phyloP scores from a whole-genome alignment of 2,113 vertebrate genomes.

The Pseudorectes ferrugineus region DNA sequence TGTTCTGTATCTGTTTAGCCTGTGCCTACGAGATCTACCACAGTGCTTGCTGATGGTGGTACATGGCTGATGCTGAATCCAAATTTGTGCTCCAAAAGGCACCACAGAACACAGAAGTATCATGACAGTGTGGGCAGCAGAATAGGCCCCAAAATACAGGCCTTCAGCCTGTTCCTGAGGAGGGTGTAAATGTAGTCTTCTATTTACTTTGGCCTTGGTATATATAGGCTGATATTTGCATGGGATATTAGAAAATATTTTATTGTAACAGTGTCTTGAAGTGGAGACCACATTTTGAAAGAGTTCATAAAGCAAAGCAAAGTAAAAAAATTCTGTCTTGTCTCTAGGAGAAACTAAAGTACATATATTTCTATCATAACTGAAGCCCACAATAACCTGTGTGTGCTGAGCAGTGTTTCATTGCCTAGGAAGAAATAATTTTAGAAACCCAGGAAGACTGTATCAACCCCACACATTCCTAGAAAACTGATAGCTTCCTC shows the following conservation, averaged over 20 bases:
- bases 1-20: not conserved
- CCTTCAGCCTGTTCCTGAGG: not conserved
- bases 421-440: slow-evolving; percentile 22
- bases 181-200: not conserved
- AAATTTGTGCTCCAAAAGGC: not conserved
- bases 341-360: slow-evolving; percentile 46
- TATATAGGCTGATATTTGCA: slow-evolving; percentile 54
- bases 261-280: slow-evolving; percentile 49
- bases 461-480: not conserved
- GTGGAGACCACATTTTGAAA: slow-evolving; percentile 19
- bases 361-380: slow-evolving; percentile 43
- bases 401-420: not conserved
- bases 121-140: not conserved
- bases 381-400: slow-evolving; percentile 49
- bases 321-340: not conserved
- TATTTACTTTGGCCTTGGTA: not conserved
- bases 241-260: slow-evolving; percentile 61
- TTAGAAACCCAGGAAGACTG: not conserved
- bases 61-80: not conserved
- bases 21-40: not conserved
- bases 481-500: not conserved
- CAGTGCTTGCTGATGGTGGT: not conserved
- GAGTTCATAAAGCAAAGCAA: slow-evolving; percentile 3
- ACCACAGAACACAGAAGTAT: not conserved
- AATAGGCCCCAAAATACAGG: not conserved